Evolutionary conservation across 2,797 vertebrate species (phyloP).

Genomic region (Aythya fuligula): DNA sequence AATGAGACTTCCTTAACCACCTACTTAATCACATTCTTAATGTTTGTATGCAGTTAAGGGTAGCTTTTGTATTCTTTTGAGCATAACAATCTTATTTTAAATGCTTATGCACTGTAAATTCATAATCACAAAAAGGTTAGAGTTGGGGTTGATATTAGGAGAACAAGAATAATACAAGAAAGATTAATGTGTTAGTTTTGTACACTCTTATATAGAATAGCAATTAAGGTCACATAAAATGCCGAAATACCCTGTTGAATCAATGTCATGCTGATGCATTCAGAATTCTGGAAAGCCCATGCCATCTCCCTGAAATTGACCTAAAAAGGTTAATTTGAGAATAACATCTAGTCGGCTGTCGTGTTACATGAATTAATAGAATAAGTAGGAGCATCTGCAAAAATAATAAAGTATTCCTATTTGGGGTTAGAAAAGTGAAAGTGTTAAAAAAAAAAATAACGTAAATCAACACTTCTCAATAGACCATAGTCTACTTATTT

Average conservation of each 20-base stretch:
- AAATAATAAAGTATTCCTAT: neutral
- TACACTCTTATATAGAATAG: neutral
- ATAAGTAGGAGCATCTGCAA: neutral
- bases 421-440: neutral
- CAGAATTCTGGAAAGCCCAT: neutral
- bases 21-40: neutral
- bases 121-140: neutral
- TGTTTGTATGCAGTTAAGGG: neutral
- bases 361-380: neutral
- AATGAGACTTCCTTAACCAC: neutral
- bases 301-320: neutral
- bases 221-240: neutral
- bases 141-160: neutral
- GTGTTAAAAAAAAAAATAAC: neutral
- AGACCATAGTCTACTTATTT: neutral
- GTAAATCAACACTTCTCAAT: neutral
- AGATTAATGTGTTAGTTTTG: neutral
- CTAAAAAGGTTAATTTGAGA: constrained; percentile 1
- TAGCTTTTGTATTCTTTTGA: neutral
- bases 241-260: neutral
- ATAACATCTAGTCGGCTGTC: neutral
- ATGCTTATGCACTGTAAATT: neutral
- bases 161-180: neutral
- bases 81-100: neutral
- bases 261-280: neutral